These are phyloP conservation scores for Scomber japonicus DNA, from an alignment of 2,113 vertebrate species.

Conservation along the genomic window DNA sequence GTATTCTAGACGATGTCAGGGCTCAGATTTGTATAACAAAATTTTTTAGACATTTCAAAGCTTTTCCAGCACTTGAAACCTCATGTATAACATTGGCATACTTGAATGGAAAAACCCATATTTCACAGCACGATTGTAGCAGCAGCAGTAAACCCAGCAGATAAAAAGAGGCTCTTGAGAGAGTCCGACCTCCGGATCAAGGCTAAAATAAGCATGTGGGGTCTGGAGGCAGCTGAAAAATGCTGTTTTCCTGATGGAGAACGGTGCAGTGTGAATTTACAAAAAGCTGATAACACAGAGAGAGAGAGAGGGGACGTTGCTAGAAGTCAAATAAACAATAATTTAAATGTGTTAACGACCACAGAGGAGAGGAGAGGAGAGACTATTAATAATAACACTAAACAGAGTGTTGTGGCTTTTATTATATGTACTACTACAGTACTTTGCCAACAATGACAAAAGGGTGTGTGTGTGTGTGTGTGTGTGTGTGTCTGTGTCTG, in stretches of 20 bases:
- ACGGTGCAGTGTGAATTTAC: not conserved
- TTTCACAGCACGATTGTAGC: constrained; percentile 1
- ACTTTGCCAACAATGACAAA: no score
- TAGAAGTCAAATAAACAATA: constrained; percentile 10
- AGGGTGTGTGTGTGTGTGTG: no score
- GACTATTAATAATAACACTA: no score
- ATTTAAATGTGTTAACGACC: not conserved
- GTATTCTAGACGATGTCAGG: not conserved
- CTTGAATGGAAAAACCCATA: not conserved
- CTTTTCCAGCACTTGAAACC: not conserved
- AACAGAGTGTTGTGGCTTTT: no score
- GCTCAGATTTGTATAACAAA: not conserved
- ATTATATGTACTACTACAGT: no score
- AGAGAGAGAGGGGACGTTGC: not conserved
- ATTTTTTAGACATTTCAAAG: not conserved
- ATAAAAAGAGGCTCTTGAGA: constrained; percentile 13
- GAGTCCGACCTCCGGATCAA: not conserved
- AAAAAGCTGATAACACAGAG: not conserved
- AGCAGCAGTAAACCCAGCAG: constrained; percentile 3
- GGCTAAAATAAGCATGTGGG: constrained; percentile 38
- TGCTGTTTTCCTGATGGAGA: not conserved
- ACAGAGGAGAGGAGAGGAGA: not conserved
- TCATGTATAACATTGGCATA: not conserved
- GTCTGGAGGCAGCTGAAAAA: constrained; percentile 28
- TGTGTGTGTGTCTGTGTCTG: not conserved